Evolutionary conservation across 2,888 invertebrate species (phyloP).

Genomic region (Erannis defoliaria): DNA sequence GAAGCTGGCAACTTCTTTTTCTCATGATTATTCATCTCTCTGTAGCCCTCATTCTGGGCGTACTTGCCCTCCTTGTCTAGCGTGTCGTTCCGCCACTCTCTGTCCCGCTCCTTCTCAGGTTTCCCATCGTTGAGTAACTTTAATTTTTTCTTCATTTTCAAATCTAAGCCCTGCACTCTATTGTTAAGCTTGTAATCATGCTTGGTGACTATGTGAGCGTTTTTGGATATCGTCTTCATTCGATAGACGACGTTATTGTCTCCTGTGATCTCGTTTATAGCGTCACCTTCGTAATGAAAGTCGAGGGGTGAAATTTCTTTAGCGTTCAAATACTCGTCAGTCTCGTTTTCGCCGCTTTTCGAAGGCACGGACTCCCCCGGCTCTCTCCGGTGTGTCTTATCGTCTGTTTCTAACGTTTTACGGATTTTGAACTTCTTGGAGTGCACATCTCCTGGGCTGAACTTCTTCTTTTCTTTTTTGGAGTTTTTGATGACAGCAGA

Average conservation of each 20-base stretch:
- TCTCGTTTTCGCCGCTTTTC: slow-evolving; percentile 73
- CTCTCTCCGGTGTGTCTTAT: slow-evolving; percentile 72
- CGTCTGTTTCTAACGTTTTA: slow-evolving; percentile 73
- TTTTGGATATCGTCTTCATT: slow-evolving; percentile 82
- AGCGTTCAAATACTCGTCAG: slow-evolving; percentile 76
- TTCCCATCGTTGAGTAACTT: slow-evolving; percentile 72
- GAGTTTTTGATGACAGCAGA: slow-evolving; percentile 94
- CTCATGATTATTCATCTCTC: slow-evolving; percentile 79
- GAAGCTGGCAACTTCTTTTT: slow-evolving; percentile 78
- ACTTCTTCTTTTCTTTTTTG: slow-evolving; percentile 89
- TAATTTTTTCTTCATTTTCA: slow-evolving; percentile 78
- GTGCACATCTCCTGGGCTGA: slow-evolving; percentile 78
- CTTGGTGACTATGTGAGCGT: slow-evolving; percentile 83
- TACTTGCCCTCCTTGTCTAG: slow-evolving; percentile 85
- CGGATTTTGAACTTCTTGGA: slow-evolving; percentile 85
- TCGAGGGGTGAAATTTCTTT: slow-evolving; percentile 64
- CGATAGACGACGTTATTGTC: slow-evolving; percentile 78
- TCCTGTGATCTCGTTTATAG: slow-evolving; percentile 76
- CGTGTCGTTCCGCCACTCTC: slow-evolving; percentile 87
- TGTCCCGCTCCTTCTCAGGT: slow-evolving; percentile 74
- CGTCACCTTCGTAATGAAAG: slow-evolving; percentile 73
- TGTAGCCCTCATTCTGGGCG: slow-evolving; percentile 82
- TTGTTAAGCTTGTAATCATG: slow-evolving; percentile 76
- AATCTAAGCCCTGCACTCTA: slow-evolving; percentile 70
- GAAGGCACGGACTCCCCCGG: slow-evolving; percentile 68